These are phyloP conservation scores for Parnassius orleans DNA, from an alignment of 2,888 invertebrate genomes.

Conservation along the genomic window DNA sequence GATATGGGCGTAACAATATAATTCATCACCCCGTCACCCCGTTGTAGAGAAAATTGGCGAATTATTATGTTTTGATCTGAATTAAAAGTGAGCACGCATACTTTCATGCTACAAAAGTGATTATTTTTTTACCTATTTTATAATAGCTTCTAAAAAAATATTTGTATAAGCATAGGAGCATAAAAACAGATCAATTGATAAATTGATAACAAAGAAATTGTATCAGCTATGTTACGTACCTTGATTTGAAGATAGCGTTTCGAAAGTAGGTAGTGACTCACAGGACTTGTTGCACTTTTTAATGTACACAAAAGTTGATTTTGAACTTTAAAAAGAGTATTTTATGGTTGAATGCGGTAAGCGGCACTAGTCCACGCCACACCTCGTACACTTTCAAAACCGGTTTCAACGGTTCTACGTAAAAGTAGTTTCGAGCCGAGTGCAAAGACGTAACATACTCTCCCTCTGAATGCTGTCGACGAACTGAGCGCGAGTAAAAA, in stretches of 20 bases:
- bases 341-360: slow-evolving; percentile 65
- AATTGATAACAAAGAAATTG: slow-evolving; percentile 23
- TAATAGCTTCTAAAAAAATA: too few relatives aligned
- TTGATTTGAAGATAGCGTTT: slow-evolving; percentile 33
- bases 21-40: too few relatives aligned
- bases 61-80: too few relatives aligned
- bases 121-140: too few relatives aligned
- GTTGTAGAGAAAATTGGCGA: too few relatives aligned
- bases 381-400: slow-evolving; percentile 75
- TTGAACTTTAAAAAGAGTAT: slow-evolving; percentile 48
- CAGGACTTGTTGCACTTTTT: slow-evolving; percentile 27
- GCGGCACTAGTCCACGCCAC: slow-evolving; percentile 70
- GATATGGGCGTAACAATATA: too few relatives aligned
- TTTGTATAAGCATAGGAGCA: slow-evolving; percentile 2
- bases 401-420: slow-evolving; percentile 65
- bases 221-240: slow-evolving; percentile 19
- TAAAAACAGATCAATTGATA: slow-evolving; percentile 6
- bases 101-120: too few relatives aligned
- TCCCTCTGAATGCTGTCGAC: slow-evolving; percentile 42
- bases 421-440: slow-evolving; percentile 58
- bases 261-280: slow-evolving; percentile 43
- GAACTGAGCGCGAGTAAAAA: slow-evolving; percentile 53
- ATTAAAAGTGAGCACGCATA: too few relatives aligned
- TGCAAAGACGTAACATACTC: slow-evolving; percentile 42
- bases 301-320: slow-evolving; percentile 38